Evolutionary conservation across 1,140 invertebrate genomes (phyloP).

Genomic region (Drosophila sulfurigaster): DNA sequence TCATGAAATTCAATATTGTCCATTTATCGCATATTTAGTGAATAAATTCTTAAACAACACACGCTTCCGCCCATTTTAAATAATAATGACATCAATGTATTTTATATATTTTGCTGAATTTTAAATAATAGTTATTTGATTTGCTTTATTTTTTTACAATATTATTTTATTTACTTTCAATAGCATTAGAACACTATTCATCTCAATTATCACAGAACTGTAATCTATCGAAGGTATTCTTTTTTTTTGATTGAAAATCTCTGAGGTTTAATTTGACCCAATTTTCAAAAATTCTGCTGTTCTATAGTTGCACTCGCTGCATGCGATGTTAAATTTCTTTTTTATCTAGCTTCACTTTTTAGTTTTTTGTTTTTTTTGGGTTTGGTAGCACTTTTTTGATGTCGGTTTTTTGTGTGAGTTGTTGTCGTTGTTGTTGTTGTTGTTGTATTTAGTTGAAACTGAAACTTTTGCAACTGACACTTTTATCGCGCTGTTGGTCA

Average conservation of each 20-base stretch:
- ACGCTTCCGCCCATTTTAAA: too few relatives aligned
- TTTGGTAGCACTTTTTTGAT: conserved; percentile 19
- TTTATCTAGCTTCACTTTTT: background rate
- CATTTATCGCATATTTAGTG: too few relatives aligned
- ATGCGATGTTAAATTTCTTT: background rate
- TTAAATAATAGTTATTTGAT: background rate
- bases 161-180: too few relatives aligned
- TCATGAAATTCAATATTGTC: too few relatives aligned
- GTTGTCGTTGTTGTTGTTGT: background rate
- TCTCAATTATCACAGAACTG: too few relatives aligned
- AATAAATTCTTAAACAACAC: too few relatives aligned
- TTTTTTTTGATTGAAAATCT: too few relatives aligned
- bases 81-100: too few relatives aligned
- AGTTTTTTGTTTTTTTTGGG: conserved; percentile 20
- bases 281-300: background rate
- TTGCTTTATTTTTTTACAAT: background rate
- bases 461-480: conserved; percentile 66
- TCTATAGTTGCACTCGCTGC: background rate
- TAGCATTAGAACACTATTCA: too few relatives aligned
- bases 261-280: background rate
- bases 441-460: conserved; percentile 18
- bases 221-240: too few relatives aligned
- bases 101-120: too few relatives aligned
- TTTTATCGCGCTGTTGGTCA: conserved; percentile 67
- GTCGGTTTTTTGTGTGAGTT: background rate